Evolutionary conservation across 2,113 vertebrate species (phyloP), one percentile per base, ranked within the genome.

Genomic region (Nothocercus nigrocapillus): DNA sequence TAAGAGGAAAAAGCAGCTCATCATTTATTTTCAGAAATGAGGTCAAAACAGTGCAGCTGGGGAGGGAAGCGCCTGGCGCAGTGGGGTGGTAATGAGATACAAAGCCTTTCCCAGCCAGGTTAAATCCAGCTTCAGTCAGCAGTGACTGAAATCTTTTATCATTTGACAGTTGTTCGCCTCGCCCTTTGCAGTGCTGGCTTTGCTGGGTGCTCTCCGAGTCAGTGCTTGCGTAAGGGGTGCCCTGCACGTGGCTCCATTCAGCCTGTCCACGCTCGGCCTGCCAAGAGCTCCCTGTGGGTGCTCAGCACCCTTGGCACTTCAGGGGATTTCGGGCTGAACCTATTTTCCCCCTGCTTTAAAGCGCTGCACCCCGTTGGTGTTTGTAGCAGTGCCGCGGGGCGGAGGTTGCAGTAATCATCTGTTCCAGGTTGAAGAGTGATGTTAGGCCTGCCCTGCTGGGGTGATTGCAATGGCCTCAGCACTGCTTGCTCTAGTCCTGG

Each of bases 11-110:
- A 89, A 83, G 88, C 61, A 85, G 70, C 63, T 93, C 89, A 91
- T 64, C 7, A 66, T 85, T 95, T 97, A 86, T 92, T 96, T 95
- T 92, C 92, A 94, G 73, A 87, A 95, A 90, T 77, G 82, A 95
- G 79, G 67, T 92, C 45, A 67, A 75, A 95, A 66, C n/a, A 89
- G 21, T 30, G 67, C 85, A 63, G 63, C 68, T 54, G 20, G 8
- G 67, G 66, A 84, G 78, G 45, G 78, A 81, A 82, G 56, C 49
- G 78, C 34, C 13, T 53, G 42, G 40, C 22, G 4, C 56, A 68
- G 78, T 0, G 0, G 34, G 83, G 63, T 83, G 75, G 68, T 94
- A 92, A 93, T 70, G 79, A 93, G 84, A 90, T 78, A 94, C 49
- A 89, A 93, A 95, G 91, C 79, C 85, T 86, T 92, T 80, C 88